Evolutionary conservation across 1,140 invertebrate species (phyloP).

Genomic region (Cotesia chilonis): DNA sequence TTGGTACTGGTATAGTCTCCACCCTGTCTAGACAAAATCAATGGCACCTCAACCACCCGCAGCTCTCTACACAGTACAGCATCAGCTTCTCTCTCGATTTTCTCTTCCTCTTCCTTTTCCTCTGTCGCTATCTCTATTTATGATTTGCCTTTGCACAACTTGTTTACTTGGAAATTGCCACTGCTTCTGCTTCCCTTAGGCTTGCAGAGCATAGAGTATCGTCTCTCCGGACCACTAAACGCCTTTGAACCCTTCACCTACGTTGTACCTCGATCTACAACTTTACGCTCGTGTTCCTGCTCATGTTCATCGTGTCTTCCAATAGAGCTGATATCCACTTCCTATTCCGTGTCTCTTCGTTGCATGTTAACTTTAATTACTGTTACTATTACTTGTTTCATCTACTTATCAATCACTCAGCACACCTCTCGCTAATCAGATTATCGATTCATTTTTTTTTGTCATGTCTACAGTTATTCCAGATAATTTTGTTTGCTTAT

Average conservation of each 20-base stretch:
- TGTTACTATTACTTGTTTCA: too few relatives aligned
- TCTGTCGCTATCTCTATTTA: not conserved
- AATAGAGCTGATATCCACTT: not conserved
- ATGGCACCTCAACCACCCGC: slow-evolving; percentile 57
- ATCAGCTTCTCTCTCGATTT: slow-evolving; percentile 24
- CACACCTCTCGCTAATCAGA: too few relatives aligned
- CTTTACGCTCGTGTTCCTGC: not conserved
- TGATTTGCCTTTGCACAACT: not conserved
- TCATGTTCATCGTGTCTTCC: too few relatives aligned
- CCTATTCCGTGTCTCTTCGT: not conserved
- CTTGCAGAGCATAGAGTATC: not conserved
- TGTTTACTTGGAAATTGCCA: not conserved
- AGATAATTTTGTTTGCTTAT: too few relatives aligned
- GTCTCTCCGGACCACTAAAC: slow-evolving; percentile 9
- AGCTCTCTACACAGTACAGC: not conserved
- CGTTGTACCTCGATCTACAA: not conserved
- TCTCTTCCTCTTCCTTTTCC: slow-evolving; percentile 31
- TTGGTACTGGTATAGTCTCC: slow-evolving; percentile 51
- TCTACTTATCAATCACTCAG: not conserved
- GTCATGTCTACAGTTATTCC: too few relatives aligned
- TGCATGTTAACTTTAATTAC: too few relatives aligned
- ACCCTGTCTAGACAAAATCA: slow-evolving; percentile 64
- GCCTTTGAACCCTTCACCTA: slow-evolving; percentile 1
- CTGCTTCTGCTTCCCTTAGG: not conserved
- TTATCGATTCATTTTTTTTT: too few relatives aligned